Evolutionary conservation across 2,888 invertebrate genomes (phyloP).

Genomic region (Tenthredo mesomela): DNA sequence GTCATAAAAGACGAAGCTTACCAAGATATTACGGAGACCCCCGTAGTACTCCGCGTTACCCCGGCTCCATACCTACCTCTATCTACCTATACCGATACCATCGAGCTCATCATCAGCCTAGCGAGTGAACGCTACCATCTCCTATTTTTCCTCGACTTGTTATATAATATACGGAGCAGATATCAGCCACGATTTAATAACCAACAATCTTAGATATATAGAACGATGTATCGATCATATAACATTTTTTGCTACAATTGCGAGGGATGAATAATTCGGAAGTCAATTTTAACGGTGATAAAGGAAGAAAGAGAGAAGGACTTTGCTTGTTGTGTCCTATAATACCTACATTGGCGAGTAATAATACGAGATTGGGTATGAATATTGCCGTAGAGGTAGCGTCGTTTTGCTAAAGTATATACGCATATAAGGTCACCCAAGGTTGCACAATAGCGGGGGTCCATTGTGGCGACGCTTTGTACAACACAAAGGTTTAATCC

Average conservation of each 20-base stretch:
- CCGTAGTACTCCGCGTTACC: not conserved
- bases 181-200: not conserved
- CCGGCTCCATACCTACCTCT: not conserved
- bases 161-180: not conserved
- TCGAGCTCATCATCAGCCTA: conserved; percentile 18
- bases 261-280: not conserved
- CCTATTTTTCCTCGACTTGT: not conserved
- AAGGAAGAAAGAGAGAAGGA: not conserved
- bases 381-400: conserved; percentile 30
- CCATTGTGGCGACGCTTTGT: conserved; percentile 72
- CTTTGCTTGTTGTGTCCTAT: not conserved
- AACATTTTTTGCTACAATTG: not conserved
- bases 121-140: not conserved
- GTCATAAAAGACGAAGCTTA: conserved; percentile 78
- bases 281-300: not conserved
- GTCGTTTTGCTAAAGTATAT: conserved; percentile 59
- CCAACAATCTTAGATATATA: not conserved
- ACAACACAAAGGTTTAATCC: conserved; percentile 76
- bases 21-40: conserved; percentile 74
- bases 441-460: conserved; percentile 64
- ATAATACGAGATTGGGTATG: conserved; percentile 39
- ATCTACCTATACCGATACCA: not conserved
- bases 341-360: not conserved
- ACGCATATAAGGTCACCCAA: conserved; percentile 65
- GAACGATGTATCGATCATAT: not conserved